A percentile compares a stretch with the other conserved stretches of the same genome.
phyloP scores from a whole-genome alignment of 2,797 vertebrate species.

The Rhodeus uyekii region DNA sequence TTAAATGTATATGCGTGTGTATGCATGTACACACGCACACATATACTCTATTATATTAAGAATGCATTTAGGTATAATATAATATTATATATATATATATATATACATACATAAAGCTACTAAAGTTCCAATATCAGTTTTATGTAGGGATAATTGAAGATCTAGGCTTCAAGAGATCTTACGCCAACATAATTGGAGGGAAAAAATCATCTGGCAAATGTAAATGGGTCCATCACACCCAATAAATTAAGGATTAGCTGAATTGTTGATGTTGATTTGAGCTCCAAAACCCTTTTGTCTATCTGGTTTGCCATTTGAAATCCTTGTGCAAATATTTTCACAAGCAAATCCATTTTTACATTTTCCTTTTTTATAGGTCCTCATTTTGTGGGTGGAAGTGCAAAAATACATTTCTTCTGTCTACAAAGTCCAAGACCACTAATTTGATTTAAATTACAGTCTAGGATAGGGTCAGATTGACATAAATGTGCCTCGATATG shows the following conservation, averaged over 20 bases:
- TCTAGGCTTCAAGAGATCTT: neutral
- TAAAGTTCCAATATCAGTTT: neutral
- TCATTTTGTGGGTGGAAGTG: conserved; percentile 72
- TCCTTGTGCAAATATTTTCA: conserved; percentile 61
- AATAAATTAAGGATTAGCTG: neutral
- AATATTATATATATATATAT: too few species aligned
- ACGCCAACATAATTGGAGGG: neutral
- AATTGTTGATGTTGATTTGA: neutral
- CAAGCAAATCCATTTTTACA: conserved; percentile 64
- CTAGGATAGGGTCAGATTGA: conserved; percentile 63
- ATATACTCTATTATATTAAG: too few species aligned
- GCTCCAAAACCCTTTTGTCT: conserved; percentile 8
- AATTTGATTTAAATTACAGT: conserved; percentile 76
- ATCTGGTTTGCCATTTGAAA: conserved; percentile 49
- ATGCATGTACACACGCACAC: too few species aligned
- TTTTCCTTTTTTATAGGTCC: conserved; percentile 69
- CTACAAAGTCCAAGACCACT: conserved; percentile 71
- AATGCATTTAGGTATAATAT: too few species aligned
- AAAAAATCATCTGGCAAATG: neutral
- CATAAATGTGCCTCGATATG: conserved; percentile 64
- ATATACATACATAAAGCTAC: too few species aligned
- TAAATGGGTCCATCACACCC: neutral
- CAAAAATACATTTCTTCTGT: conserved; percentile 74
- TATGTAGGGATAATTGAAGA: neutral
- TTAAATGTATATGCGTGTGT: too few species aligned